These are phyloP conservation scores for Cantharis rustica DNA, from an alignment of 2,888 invertebrate genomes.

Conservation along the genomic window DNA sequence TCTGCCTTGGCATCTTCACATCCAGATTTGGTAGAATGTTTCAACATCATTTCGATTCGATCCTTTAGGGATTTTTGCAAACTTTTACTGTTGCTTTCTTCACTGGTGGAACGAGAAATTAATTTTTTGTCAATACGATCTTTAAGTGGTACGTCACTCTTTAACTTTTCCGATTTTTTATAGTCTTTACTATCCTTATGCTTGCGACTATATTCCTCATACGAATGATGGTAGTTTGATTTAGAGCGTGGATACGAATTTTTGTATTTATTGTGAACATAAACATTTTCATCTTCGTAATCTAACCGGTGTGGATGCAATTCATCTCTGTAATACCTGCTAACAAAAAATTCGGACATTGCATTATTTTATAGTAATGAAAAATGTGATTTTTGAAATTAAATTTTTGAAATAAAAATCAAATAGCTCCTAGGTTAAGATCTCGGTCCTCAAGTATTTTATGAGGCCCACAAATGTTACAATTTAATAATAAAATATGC, in stretches of 20 bases:
- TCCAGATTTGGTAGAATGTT: background rate
- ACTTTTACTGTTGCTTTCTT: background rate
- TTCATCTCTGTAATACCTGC: slow-evolving; percentile 5
- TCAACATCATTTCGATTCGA: background rate
- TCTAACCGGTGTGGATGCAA: background rate
- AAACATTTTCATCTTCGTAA: background rate
- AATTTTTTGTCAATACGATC: background rate
- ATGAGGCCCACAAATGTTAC: too few species aligned
- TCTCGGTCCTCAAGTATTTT: too few species aligned
- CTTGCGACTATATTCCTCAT: background rate
- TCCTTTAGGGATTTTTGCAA: background rate
- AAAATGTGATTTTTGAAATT: too few species aligned
- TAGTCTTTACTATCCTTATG: background rate
- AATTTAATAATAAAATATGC: too few species aligned
- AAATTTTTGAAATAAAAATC: too few species aligned
- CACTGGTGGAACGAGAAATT: background rate
- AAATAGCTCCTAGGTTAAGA: too few species aligned
- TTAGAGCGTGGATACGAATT: background rate
- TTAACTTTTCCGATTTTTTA: background rate
- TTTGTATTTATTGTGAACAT: background rate
- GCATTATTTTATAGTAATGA: too few species aligned
- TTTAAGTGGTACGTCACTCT: background rate
- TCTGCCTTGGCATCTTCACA: background rate
- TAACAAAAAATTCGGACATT: background rate
- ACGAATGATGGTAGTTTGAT: background rate